These are phyloP conservation scores for Laticauda laticaudata DNA, from an alignment of 2,113 vertebrate species.

Conservation along the genomic window DNA sequence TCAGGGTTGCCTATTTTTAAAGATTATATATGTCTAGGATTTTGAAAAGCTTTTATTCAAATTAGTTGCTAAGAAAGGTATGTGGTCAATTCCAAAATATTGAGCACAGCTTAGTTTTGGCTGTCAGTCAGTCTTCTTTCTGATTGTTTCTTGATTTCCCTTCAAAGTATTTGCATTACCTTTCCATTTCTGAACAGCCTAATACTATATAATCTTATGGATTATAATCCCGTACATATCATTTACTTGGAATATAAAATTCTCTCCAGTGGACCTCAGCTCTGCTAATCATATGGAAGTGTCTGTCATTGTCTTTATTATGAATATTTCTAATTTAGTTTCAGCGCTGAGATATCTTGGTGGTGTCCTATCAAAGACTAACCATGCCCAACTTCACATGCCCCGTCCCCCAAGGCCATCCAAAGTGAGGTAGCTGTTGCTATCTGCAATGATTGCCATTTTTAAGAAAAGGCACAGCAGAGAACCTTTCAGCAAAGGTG, in stretches of 20 bases:
- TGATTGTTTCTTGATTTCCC: neutral
- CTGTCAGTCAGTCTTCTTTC: neutral
- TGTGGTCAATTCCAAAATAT: neutral
- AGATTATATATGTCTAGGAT: neutral
- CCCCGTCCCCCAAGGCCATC: neutral
- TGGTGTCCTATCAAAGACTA: neutral
- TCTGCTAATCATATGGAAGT: neutral
- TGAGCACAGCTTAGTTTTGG: neutral
- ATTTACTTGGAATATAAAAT: too few species aligned
- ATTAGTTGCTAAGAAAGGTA: neutral
- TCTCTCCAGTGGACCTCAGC: neutral
- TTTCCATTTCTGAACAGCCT: neutral
- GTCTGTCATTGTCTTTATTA: neutral
- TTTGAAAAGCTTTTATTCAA: neutral
- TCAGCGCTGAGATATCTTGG: neutral
- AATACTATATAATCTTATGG: neutral
- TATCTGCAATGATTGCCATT: neutral
- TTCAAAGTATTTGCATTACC: neutral
- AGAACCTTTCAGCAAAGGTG: neutral
- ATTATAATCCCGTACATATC: neutral
- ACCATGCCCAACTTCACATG: neutral
- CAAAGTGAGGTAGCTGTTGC: neutral
- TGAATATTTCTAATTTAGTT: neutral
- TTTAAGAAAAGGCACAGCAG: neutral
- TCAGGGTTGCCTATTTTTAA: neutral